Evolutionary conservation across 2,797 vertebrate genomes (phyloP).

Genomic region (Xenentodon cancila): DNA sequence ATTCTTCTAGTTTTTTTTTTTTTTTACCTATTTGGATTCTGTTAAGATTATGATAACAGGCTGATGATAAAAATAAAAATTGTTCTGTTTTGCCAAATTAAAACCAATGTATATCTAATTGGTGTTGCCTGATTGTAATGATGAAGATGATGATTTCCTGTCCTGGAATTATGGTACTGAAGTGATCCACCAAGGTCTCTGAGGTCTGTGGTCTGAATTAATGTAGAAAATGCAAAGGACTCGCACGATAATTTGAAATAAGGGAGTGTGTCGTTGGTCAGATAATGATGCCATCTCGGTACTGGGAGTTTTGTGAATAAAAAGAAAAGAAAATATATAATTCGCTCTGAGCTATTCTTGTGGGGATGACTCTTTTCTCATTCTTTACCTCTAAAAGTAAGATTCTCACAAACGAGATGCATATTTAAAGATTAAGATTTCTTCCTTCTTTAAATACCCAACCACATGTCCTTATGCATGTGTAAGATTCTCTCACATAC

Average conservation of each 20-base stretch:
- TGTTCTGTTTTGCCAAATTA: too few relatives aligned
- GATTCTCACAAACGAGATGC: too few relatives aligned
- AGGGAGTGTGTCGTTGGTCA: constrained; percentile 74
- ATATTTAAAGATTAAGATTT: too few relatives aligned
- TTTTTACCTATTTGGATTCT: too few relatives aligned
- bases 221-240: constrained; percentile 54
- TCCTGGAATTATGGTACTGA: neutral
- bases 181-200: constrained; percentile 25
- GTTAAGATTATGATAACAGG: too few relatives aligned
- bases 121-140: constrained; percentile 3
- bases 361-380: constrained; percentile 10
- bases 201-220: constrained; percentile 34
- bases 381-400: constrained; percentile 3
- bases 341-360: neutral
- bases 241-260: constrained; percentile 54
- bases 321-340: neutral
- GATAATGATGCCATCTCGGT: constrained; percentile 66
- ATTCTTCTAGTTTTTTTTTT: too few relatives aligned
- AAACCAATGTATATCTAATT: constrained; percentile 8
- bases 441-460: too few relatives aligned
- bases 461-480: too few relatives aligned
- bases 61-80: too few relatives aligned
- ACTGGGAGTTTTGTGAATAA: constrained; percentile 61
- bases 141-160: neutral
- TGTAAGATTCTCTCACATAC: too few relatives aligned